These are phyloP conservation scores for Chirona hameri DNA, from an alignment of 2,888 invertebrate species.

Conservation along the genomic window DNA sequence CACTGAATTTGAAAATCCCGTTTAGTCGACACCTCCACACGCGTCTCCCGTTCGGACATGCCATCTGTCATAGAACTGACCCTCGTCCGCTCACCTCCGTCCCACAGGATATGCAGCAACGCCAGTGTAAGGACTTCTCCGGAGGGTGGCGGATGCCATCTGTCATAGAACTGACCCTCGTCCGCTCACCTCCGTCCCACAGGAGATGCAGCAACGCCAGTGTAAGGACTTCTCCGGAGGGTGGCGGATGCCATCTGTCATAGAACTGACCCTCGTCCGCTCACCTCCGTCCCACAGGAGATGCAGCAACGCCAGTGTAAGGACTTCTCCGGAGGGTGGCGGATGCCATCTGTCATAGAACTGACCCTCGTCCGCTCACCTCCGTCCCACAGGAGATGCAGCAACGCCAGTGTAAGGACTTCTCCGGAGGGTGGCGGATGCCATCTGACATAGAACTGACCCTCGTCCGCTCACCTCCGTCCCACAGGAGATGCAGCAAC, in stretches of 20 bases:
- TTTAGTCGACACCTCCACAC: no score
- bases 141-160: slow-evolving; percentile 55
- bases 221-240: slow-evolving; percentile 65
- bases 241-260: slow-evolving; percentile 55
- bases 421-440: slow-evolving; percentile 62
- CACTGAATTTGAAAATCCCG: no score
- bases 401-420: slow-evolving; percentile 62
- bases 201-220: slow-evolving; percentile 58
- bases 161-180: no score
- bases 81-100: neutral
- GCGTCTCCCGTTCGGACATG: no score
- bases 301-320: slow-evolving; percentile 64
- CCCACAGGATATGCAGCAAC: slow-evolving; percentile 55
- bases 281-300: slow-evolving; percentile 42
- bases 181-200: slow-evolving; percentile 35
- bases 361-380: neutral
- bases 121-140: slow-evolving; percentile 63
- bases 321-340: slow-evolving; percentile 60
- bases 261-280: no score
- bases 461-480: neutral
- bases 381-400: slow-evolving; percentile 53
- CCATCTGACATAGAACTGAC: slow-evolving; percentile 35
- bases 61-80: no score
- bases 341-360: slow-evolving; percentile 53
- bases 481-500: slow-evolving; percentile 55